phyloP scores from a whole-genome alignment of 92 coral and sea anemone genomes.

The Pocillopora meandrina region DNA sequence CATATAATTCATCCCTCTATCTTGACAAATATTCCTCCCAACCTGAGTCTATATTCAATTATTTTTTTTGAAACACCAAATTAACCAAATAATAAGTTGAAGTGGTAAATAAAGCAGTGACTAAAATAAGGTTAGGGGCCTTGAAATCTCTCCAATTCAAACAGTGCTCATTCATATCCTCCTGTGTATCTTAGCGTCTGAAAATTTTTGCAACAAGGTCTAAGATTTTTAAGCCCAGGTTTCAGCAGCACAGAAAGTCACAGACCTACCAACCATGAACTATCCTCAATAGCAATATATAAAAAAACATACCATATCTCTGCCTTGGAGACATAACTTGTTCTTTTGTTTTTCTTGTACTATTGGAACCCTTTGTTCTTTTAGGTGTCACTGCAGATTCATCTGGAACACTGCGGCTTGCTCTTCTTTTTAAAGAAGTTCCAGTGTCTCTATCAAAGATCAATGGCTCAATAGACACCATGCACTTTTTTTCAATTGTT shows the following conservation, averaged over 20 bases:
- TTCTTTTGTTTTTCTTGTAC: conserved; percentile 10
- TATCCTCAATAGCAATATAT: background rate
- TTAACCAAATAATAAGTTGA: no score
- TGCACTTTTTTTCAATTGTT: background rate
- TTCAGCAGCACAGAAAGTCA: background rate
- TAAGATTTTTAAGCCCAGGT: background rate
- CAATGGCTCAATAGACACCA: conserved; percentile 11
- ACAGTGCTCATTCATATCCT: no score
- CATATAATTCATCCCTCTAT: no score
- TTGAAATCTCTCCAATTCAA: no score
- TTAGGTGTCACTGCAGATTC: conserved; percentile 63
- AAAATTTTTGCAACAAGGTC: no score
- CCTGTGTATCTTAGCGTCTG: no score
- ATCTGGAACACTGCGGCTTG: conserved; percentile 90
- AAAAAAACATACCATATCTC: conserved; percentile 40
- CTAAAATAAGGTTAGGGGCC: no score
- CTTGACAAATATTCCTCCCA: no score
- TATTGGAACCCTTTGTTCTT: conserved; percentile 52
- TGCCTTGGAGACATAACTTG: conserved; percentile 44
- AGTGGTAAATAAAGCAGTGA: no score
- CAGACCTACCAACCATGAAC: background rate
- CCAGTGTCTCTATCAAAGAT: conserved; percentile 24
- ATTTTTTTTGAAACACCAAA: no score
- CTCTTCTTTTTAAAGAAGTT: conserved; percentile 76
- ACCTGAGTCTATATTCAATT: no score